Evolutionary conservation across 2,113 vertebrate genomes (phyloP).

Genomic region (Brachypodius melanocephalos): DNA sequence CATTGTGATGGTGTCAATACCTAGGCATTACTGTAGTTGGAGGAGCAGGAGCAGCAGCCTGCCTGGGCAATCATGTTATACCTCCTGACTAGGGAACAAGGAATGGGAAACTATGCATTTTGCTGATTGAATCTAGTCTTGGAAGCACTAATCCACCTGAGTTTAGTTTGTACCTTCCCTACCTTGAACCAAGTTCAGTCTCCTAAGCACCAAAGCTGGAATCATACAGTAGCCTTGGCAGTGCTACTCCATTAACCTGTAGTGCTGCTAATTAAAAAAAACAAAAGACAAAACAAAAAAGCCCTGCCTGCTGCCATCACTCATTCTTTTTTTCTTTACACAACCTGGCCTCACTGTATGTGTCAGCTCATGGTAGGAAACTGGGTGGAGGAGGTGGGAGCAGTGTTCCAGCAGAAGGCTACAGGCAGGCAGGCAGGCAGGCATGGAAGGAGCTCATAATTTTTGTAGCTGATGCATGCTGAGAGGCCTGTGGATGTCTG

Average conservation of each 20-base stretch:
- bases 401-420: not conserved
- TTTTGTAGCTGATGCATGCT: not conserved
- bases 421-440: not conserved
- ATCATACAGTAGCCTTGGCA: not conserved
- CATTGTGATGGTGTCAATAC: fast-evolving
- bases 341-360: fast-evolving
- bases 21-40: not conserved
- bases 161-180: not conserved
- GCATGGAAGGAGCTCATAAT: not conserved
- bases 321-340: not conserved
- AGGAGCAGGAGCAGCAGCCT: not conserved
- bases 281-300: not conserved
- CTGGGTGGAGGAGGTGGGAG: not conserved
- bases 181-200: not conserved
- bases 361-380: not conserved
- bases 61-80: not conserved
- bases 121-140: not conserved
- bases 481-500: not conserved
- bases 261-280: not conserved
- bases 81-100: not conserved
- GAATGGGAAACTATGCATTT: not conserved
- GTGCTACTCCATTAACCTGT: not conserved
- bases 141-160: not conserved
- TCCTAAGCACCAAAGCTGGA: not conserved
- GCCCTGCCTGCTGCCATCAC: not conserved